Percentiles rank a stretch among this genome's conserved stretches.
phyloP scores from a whole-genome alignment of 2,113 vertebrate genomes.

The Dolichallabes microphthalmus region DNA sequence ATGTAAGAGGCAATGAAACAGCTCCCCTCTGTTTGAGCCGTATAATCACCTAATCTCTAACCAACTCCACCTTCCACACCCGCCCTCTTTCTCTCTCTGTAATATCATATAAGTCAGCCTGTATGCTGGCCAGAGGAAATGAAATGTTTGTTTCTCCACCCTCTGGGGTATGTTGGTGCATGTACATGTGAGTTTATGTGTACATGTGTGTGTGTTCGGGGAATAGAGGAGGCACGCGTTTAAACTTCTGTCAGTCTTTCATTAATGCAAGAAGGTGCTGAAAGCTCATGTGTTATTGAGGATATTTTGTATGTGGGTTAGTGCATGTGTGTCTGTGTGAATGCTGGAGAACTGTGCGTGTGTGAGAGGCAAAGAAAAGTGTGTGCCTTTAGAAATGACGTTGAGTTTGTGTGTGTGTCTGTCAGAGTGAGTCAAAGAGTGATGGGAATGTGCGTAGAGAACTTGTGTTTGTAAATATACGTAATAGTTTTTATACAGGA shows the following conservation, averaged over 20 bases:
- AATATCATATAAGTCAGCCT: slow-evolving; percentile 68
- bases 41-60: slow-evolving; percentile 52
- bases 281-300: slow-evolving; percentile 31
- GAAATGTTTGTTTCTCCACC: slow-evolving; percentile 74
- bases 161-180: slow-evolving; percentile 41
- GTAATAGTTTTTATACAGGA: not conserved
- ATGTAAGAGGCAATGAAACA: slow-evolving; percentile 46
- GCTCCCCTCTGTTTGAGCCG: slow-evolving; percentile 27
- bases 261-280: slow-evolving; percentile 41
- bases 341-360: not conserved
- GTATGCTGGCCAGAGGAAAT: slow-evolving; percentile 73
- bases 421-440: not conserved
- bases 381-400: not conserved
- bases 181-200: not conserved
- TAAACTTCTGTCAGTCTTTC: slow-evolving; percentile 34
- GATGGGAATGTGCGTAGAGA: not conserved
- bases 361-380: not conserved
- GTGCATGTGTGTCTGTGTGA: slow-evolving; percentile 3
- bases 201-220: not conserved
- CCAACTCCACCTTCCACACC: slow-evolving; percentile 44
- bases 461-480: not conserved
- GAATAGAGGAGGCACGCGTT: not conserved
- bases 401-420: not conserved
- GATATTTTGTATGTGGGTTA: slow-evolving; percentile 19
- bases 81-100: slow-evolving; percentile 57